Evolutionary conservation across 2,113 vertebrate genomes (phyloP).

Genomic region (Chaetorhynchus papuensis): DNA sequence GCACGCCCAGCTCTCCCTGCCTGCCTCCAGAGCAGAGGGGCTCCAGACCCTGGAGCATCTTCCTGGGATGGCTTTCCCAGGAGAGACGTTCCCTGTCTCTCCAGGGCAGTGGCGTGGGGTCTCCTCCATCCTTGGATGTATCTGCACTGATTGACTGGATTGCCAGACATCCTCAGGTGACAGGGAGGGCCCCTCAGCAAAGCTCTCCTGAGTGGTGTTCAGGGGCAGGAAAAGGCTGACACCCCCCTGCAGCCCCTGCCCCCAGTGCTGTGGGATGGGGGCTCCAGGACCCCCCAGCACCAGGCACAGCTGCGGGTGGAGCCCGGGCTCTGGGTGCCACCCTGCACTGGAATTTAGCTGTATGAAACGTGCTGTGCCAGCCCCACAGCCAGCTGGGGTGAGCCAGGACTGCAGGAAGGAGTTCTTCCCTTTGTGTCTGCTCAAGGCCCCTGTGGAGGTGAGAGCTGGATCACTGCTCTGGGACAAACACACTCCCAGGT

Average conservation of each 20-base stretch:
- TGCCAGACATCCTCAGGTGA: background rate
- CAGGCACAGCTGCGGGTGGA: background rate
- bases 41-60: background rate
- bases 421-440: background rate
- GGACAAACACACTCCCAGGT: background rate
- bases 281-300: background rate
- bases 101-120: background rate
- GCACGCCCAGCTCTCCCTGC: background rate
- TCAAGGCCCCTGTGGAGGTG: background rate
- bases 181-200: background rate
- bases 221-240: background rate
- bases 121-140: background rate
- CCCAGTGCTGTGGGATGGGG: background rate
- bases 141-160: background rate
- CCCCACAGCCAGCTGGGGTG: background rate
- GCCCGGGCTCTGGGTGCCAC: background rate
- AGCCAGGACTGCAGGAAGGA: background rate
- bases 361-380: background rate
- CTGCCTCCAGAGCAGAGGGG: background rate
- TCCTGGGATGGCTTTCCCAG: background rate
- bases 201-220: background rate
- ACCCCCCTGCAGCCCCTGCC: background rate
- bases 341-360: background rate
- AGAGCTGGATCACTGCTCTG: background rate
- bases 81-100: background rate